A percentile compares a stretch with the other conserved stretches of the same genome.
Evolutionary conservation across 2,888 invertebrate species (phyloP).

Genomic region (Leucophenga maculata): DNA sequence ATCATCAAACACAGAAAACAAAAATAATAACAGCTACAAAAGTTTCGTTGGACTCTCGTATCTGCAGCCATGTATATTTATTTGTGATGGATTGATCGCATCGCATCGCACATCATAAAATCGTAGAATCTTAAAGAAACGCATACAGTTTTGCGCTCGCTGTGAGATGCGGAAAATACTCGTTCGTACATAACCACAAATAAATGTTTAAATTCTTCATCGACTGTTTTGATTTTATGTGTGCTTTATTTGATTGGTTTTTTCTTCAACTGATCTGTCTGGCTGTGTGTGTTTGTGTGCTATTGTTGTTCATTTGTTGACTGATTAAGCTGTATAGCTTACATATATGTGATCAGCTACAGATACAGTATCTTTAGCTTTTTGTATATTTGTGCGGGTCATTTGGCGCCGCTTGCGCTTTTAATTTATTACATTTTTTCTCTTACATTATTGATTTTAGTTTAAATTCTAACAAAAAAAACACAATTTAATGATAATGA

Average conservation of each 20-base stretch:
- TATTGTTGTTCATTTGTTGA: slow-evolving; percentile 36
- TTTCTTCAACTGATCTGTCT: slow-evolving; percentile 27
- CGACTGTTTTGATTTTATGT: slow-evolving; percentile 24
- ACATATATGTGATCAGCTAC: background rate
- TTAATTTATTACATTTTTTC: slow-evolving; percentile 56
- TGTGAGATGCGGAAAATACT: slow-evolving; percentile 2
- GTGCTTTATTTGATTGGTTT: slow-evolving; percentile 61
- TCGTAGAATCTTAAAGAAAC: slow-evolving; percentile 34
- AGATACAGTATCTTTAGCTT: background rate
- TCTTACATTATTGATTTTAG: slow-evolving; percentile 48
- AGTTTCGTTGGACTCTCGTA: slow-evolving; percentile 24
- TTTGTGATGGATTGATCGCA: slow-evolving; percentile 65
- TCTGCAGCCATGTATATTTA: slow-evolving; percentile 39
- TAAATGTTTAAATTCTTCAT: background rate
- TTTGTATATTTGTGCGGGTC: slow-evolving; percentile 45
- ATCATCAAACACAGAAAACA: too few relatives aligned
- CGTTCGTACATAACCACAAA: slow-evolving; percentile 24
- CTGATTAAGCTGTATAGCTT: background rate
- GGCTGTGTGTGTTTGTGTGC: too few relatives aligned
- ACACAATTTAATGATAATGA: too few relatives aligned
- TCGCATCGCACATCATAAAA: slow-evolving; percentile 69
- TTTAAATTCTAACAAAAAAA: too few relatives aligned
- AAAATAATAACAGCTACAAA: background rate
- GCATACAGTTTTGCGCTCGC: background rate
- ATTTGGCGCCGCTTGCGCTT: slow-evolving; percentile 59